phyloP scores from a whole-genome alignment of 2,113 vertebrate genomes.

The Nibea coibor region DNA sequence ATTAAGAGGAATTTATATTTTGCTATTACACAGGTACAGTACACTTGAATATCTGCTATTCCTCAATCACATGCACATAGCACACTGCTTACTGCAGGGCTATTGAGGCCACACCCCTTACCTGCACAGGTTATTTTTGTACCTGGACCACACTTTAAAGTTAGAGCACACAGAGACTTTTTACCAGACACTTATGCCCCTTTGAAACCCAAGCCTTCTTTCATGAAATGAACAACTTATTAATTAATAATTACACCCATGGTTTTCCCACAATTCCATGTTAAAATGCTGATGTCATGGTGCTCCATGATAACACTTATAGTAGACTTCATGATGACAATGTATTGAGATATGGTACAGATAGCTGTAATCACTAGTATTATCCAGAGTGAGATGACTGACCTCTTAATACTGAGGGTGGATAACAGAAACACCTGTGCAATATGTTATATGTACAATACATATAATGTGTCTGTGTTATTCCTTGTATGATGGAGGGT shows the following conservation, averaged over 20 bases:
- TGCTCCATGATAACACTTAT: neutral
- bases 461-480: neutral
- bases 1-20: no score
- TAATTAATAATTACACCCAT: neutral
- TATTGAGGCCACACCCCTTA: no score
- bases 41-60: no score
- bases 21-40: no score
- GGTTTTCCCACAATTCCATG: neutral
- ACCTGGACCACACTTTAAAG: no score
- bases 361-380: conserved; percentile 33
- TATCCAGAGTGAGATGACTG: conserved; percentile 37
- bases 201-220: no score
- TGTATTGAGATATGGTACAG: conserved; percentile 1
- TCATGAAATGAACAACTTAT: neutral
- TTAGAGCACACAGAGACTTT: no score
- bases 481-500: no score
- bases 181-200: no score
- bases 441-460: neutral
- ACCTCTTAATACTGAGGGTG: conserved; percentile 11
- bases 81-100: no score
- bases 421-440: conserved; percentile 18
- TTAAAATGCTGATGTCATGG: neutral
- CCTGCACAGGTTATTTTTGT: no score
- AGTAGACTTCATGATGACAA: neutral
- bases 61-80: no score